Evolutionary conservation across 2,888 invertebrate species (phyloP), one percentile per base, ranked within the genome.

Genomic region (Amiota minor): DNA sequence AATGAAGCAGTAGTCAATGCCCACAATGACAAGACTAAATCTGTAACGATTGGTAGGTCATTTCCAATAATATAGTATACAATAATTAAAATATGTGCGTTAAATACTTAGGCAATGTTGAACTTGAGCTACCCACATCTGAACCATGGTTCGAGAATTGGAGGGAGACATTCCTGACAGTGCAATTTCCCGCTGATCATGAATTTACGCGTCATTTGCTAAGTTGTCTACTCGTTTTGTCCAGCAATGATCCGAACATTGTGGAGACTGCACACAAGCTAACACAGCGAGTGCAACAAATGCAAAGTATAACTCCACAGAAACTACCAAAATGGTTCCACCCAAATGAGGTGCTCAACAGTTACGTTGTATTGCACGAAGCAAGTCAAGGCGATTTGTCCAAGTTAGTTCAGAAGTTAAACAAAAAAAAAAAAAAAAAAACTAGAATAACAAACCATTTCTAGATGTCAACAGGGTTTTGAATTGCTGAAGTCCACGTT

Each of bases 101-200:
- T 69, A 49, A 16, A 18, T 68, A 47, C 64, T 78, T 74, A 92
- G 92, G 91, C 56, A 89, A 91, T 61, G 90, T 91, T 75, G 91
- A 92, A 81, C 89, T 96, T 77, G 93, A 94, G 80, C 91, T 96
- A 81, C 96, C 96, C 47, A 91, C 93, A 53, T 92, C 93, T 11
- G 95, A 96, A 71, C 95, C 97, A 14, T 99, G 99, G 98, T 99
- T 96, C 91, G 98, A 98, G 89, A 93, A 95, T 11, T 99, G 98
- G 96, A 92, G 98, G 83, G 97, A 97, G 82, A 95, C 95, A 46
- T 98, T 98, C 89, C 91, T 97, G 62, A 93, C 95, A 86, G 94
- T 97, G 75, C 94, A 96, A 87, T 96, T 95, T 88, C 96, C 96
- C 18, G 95, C 95, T 6, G 98, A 99, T 87, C 98, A 99, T 91